phyloP scores from a whole-genome alignment of 1,140 invertebrate genomes.

The Leptestheria dahalacensis region DNA sequence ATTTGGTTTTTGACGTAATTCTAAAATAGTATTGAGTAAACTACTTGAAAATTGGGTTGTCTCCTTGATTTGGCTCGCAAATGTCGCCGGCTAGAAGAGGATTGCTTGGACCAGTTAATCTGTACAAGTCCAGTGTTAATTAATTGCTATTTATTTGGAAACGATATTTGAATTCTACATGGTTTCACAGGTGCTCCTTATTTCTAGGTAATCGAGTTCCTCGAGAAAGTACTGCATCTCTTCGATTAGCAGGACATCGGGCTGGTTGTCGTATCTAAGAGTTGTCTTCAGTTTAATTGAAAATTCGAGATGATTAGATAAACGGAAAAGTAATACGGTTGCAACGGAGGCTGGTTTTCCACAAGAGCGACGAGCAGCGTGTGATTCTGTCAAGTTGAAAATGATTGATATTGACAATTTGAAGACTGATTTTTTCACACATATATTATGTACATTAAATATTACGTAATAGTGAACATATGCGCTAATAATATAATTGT shows the following conservation, averaged over 20 bases:
- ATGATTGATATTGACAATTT: neutral
- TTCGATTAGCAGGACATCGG: slow-evolving; percentile 5
- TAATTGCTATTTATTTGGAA: neutral
- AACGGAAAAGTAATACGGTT: neutral
- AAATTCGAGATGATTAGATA: neutral
- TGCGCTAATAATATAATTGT: no score
- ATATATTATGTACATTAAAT: no score
- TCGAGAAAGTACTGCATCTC: slow-evolving; percentile 6
- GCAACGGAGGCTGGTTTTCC: neutral
- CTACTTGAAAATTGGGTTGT: neutral
- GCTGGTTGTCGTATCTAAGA: slow-evolving; percentile 4
- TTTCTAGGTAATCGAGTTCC: slow-evolving; percentile 3
- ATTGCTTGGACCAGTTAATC: neutral
- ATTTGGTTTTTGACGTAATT: no score
- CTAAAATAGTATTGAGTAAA: no score
- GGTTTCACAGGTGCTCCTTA: neutral
- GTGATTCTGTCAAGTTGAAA: neutral
- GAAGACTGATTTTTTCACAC: neutral
- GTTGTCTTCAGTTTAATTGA: neutral
- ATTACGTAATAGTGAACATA: no score
- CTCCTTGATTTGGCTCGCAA: neutral
- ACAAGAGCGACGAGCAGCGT: neutral
- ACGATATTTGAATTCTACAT: neutral
- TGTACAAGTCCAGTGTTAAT: neutral
- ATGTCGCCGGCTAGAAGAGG: neutral